Base-by-base conservation (phyloP, 2,113 vertebrate species). In the Paramormyrops kingsleyae region DNA sequence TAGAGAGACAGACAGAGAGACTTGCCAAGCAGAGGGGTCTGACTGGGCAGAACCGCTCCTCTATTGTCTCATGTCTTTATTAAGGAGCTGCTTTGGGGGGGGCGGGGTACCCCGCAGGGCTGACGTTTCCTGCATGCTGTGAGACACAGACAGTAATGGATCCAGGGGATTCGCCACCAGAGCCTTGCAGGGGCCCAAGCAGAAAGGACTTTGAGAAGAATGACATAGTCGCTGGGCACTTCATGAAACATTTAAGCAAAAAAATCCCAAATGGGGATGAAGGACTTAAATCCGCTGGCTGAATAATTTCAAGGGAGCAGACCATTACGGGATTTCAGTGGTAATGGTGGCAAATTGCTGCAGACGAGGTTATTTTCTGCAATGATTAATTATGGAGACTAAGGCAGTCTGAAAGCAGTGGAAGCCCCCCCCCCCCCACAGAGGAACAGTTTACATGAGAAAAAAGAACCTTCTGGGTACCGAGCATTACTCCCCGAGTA, bases 251-350 rank as follows among this genome's bases (percentile, higher is more conserved):
- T 27, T 87, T 35, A 87, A 53, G 42, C 21, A 83, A 44, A 84
- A 24, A 85, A n/a, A 7, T 47, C n/a, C 35, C 44, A 50, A 52
- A 47, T 15, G 24, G 39, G 44, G 59, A 27, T 50, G 66, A 80
- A 88, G 39, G 88, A 80, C 62, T 31, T 52, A 46, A 89, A 89
- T 53, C 46, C 35, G 66, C 70, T 47, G 35, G 17, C 27, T 89
- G 70, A 83, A 89, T 83, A 42, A 89, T 83, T 89, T 83, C 12
- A 27, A 70, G 59, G 80, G 70, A 49, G 24, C 31, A n/a, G 17
- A 50, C 17, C 31, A 89, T 52, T 89, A 35, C 50, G 66, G 66
- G 62, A 50, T 27, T 49, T 89, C 31, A 24, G 39, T 56, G 35
- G 74, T 44, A 53, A 89, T 56, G 15, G 46, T 53, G 24, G 27